Conservation (phyloP, 23 tunicate species). For the Botrylloides violaceus region DNA sequence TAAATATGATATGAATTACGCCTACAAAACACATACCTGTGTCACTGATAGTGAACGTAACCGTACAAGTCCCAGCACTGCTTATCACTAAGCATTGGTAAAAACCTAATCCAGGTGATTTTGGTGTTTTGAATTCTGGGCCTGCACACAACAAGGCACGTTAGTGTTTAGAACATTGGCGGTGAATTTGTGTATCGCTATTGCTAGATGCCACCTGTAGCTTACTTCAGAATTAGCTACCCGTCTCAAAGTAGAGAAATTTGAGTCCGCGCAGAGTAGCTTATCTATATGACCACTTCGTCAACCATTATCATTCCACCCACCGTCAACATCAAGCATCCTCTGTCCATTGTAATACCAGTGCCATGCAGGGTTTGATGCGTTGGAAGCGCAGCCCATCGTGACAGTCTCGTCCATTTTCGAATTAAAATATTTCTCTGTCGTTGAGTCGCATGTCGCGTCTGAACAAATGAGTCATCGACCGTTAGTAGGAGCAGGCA, state of each 20-base stretch:
- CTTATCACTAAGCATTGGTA: background rate
- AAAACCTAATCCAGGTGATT: background rate
- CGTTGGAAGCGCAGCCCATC: background rate
- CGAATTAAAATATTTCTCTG: background rate
- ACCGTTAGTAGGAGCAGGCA: too few species aligned
- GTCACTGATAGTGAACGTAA: background rate
- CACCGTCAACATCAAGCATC: background rate
- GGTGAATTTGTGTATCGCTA: too few species aligned
- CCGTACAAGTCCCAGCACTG: background rate
- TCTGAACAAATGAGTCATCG: too few species aligned
- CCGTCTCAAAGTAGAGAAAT: too few species aligned
- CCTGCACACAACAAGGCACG: too few species aligned
- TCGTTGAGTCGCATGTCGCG: background rate
- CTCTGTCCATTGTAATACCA: constrained; percentile 12
- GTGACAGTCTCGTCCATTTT: background rate
- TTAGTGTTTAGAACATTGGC: too few species aligned
- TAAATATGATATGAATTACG: background rate
- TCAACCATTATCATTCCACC: too few species aligned
- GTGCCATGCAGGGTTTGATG: background rate
- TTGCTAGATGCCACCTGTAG: too few species aligned
- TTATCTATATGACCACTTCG: too few species aligned
- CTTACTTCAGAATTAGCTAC: too few species aligned
- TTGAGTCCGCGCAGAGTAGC: too few species aligned
- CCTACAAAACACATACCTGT: background rate
- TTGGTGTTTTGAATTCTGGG: too few species aligned